Base-by-base conservation (phyloP, 2,113 vertebrate genomes). In the Scophthalmus maximus region DNA sequence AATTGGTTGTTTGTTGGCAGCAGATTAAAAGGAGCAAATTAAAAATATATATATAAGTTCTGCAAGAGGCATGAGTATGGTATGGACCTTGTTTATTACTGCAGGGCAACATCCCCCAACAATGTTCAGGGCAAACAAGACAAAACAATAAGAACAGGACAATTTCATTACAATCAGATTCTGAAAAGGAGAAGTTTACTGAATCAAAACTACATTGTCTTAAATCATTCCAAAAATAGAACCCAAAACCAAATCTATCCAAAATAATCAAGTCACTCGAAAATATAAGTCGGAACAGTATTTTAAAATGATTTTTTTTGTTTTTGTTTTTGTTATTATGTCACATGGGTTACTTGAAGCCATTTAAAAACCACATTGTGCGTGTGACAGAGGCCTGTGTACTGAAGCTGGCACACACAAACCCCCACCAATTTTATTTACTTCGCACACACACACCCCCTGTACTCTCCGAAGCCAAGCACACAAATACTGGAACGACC, bases 381-480 rank as follows among this genome's bases (percentile, higher is more conserved):
- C 56, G 18, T 85, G 85, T 63, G 79, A 87, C 34, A 44, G 9
- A 42, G 18, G 23, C 8, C 0, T 91, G 76, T 90, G 87, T 85
- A 70, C 73, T 57, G 40, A 84, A 90, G 83, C 87, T 89, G 88
- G 23, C 27, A 1, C n/a, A n/a, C n/a, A n/a, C n/a, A 38, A 14
- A 18, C 4, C 36, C 8, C 53, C 27, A 10, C 17, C 27, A 18
- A 26, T 12, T 7, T 26, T 51, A 51, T 53, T 62, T 20, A 8
- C n/a, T 7, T 1, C 5, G 7, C 32, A 15, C 17, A 34, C 66
- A 26, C 30, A 59, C 25, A 20, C 42, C 8, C 1, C 20, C 17
- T 18, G 20, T 10, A 7, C 51, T 2, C 6, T 8, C 40, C 3
- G 27, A 23, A 50, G 27, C 30, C 42, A 71, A 49, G 20, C 36